A percentile compares a stretch with the other conserved stretches of the same genome.
phyloP scores from a whole-genome alignment of 2,113 vertebrate genomes.

The Stigmatopora argus region DNA sequence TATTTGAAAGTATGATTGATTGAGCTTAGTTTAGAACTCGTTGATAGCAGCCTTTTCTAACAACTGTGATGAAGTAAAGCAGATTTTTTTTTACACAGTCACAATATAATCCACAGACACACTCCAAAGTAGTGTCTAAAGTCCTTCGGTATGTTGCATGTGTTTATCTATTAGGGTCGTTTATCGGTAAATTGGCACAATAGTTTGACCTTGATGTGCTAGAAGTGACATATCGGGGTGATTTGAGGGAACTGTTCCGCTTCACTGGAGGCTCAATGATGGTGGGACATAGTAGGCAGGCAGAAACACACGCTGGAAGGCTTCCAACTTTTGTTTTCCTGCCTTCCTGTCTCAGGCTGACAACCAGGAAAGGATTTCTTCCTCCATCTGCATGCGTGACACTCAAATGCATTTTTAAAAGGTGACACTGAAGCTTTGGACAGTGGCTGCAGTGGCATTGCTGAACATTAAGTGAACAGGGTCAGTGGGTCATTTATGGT shows the following conservation, averaged over 20 bases:
- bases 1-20: background rate
- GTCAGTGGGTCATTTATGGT: constrained; percentile 66
- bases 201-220: constrained; percentile 65
- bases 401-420: constrained; percentile 45
- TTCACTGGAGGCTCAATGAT: constrained; percentile 40
- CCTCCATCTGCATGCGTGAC: constrained; percentile 36
- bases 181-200: constrained; percentile 36
- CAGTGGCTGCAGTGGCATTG: constrained; percentile 14
- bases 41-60: background rate
- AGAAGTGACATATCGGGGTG: constrained; percentile 67
- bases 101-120: background rate
- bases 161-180: constrained; percentile 43
- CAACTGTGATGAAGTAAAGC: background rate
- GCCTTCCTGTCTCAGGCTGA: constrained; percentile 37
- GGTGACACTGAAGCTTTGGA: constrained; percentile 30
- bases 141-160: background rate
- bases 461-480: constrained; percentile 47
- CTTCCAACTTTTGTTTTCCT: constrained; percentile 40
- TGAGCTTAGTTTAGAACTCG: background rate
- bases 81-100: no score
- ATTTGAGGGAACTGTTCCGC: constrained; percentile 47
- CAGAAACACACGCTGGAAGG: constrained; percentile 39
- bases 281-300: constrained; percentile 23
- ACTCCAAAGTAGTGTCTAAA: background rate
- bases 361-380: constrained; percentile 47